Base-by-base conservation (phyloP, 2,888 invertebrate species). In the Drosophila rubida region DNA sequence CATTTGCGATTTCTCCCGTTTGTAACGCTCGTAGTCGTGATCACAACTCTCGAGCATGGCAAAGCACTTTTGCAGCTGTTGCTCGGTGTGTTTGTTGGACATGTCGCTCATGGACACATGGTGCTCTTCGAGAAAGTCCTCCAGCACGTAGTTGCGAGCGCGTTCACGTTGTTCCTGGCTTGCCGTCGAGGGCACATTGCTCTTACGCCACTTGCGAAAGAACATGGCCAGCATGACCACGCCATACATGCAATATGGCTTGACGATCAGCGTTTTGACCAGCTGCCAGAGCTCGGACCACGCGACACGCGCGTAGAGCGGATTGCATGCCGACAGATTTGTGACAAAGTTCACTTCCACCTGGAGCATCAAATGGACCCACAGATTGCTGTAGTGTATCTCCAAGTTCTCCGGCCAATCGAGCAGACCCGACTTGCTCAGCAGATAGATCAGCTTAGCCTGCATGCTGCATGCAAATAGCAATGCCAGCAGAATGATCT, bases 91-190 rank as follows among this genome's bases (percentile, higher is more conserved):
- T 35, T 89, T 87, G 61, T 90, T 91, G 4, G 89, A 81, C 87
- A 92, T 88, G 44, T 90, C 89, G 39, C 88, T 90, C 78, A 90
- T 91, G 39, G 91, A 90, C 7, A 92, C 82, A 59, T 86, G 89
- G 45, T 91, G 91, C 64, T 93, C 93, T 8, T 93, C 91, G 0
- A 92, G 80, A 64, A 92, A 93, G 53, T 93, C 93, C 74, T 94
- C 94, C 2, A 94, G 92, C 0, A 94, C 93, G 57, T 93, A 94
- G 63, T 94, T 94, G 37, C 93, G 92, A 2, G 92, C 92, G 16
- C 94, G 92, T 0, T 93, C 93, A 0, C 82, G 68, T 44, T 82
- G 87, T 66, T 82, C 81, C 44, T 81, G 82, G 2, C 78, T 88
- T 19, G 77, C 62, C 8, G 66, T 72, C 25, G 86, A 76, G 0